These are phyloP conservation scores for Boulengeromyrus knoepffleri DNA, from an alignment of 2,113 vertebrate species.

Conservation along the genomic window DNA sequence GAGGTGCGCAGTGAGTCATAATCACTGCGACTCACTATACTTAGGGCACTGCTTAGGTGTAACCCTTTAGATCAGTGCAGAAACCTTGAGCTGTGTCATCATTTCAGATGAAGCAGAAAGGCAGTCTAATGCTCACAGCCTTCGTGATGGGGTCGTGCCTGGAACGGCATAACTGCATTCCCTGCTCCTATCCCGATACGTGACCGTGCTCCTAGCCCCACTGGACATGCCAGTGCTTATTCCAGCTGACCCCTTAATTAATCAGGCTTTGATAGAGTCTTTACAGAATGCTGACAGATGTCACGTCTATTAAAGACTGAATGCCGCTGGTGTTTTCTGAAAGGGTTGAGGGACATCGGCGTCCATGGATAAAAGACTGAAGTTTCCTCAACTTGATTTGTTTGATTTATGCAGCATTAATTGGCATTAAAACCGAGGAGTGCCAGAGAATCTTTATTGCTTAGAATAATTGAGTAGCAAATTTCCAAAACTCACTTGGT, in stretches of 20 bases:
- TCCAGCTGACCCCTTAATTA: slow-evolving; percentile 5
- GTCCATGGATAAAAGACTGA: background rate
- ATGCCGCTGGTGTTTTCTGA: background rate
- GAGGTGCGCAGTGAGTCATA: background rate
- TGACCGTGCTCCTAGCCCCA: background rate
- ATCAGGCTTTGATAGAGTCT: background rate
- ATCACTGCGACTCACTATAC: background rate
- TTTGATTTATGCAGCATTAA: background rate
- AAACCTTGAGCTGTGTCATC: background rate
- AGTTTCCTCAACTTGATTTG: background rate
- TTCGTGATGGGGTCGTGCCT: no score
- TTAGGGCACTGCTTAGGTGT: background rate
- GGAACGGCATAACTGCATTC: background rate
- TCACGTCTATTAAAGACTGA: background rate
- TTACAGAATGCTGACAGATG: background rate
- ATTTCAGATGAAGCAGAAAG: background rate
- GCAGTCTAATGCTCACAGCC: background rate
- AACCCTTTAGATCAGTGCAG: background rate
- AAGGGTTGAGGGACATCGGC: background rate
- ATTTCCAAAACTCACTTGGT: background rate
- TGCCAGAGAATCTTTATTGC: background rate
- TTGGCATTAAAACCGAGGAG: background rate
- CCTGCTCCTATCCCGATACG: background rate
- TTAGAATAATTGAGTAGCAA: background rate
- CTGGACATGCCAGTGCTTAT: background rate